Percentiles rank a stretch among this genome's conserved stretches.
phyloP scores from a whole-genome alignment of 2,113 vertebrate genomes.

The Galeopterus variegatus region DNA sequence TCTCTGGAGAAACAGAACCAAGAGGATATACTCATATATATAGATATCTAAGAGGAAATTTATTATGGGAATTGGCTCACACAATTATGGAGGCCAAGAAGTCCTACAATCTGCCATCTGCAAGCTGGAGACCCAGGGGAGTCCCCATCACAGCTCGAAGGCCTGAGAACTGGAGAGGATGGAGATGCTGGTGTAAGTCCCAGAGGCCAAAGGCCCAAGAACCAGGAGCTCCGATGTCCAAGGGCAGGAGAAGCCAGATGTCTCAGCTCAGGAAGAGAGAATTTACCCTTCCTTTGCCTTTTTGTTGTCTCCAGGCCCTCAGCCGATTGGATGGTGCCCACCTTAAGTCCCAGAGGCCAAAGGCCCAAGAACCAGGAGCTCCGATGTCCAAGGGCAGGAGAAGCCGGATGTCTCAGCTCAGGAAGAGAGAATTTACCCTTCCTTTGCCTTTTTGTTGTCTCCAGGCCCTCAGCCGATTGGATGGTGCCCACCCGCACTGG shows the following conservation, averaged over 20 bases:
- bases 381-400: not conserved
- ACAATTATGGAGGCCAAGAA: not conserved
- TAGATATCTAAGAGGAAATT: not conserved
- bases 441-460: not conserved
- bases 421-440: not conserved
- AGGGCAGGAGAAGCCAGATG: not conserved
- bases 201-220: not conserved
- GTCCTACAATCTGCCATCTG: not conserved
- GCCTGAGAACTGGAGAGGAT: not conserved
- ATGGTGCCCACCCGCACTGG: too few relatives aligned
- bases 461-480: not conserved
- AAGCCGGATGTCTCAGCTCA: not conserved
- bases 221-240: not conserved
- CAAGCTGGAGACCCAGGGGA: not conserved
- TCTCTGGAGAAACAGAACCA: not conserved
- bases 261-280: not conserved
- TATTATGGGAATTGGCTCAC: not conserved
- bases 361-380: not conserved
- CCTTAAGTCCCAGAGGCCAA: not conserved
- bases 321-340: too few relatives aligned
- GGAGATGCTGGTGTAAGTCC: accelerated
- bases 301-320: not conserved
- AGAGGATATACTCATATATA: not conserved
- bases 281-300: not conserved
- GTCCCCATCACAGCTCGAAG: not conserved